Evolutionary conservation across 2,113 vertebrate species (phyloP).

Genomic region (Zootoca vivipara): DNA sequence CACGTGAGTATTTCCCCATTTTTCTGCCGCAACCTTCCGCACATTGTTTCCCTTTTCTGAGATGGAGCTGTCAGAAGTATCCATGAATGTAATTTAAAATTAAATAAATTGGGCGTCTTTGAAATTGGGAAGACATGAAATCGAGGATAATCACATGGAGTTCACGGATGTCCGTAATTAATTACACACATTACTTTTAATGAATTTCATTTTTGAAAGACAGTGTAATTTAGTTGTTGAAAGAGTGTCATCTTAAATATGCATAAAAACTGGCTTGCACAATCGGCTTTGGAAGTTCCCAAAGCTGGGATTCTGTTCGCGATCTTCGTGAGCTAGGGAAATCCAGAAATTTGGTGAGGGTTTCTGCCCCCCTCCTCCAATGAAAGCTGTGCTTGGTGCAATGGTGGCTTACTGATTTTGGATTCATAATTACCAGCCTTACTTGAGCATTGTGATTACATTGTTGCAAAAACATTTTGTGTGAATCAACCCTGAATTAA

Average conservation of each 20-base stretch:
- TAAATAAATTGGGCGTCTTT: constrained; percentile 5
- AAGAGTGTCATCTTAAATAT: background rate
- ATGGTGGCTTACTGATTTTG: background rate
- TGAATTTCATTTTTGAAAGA: constrained; percentile 38
- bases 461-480: constrained; percentile 36
- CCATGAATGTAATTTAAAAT: constrained; percentile 9
- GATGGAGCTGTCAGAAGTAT: accelerated
- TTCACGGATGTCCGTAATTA: constrained; percentile 6
- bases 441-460: constrained; percentile 11
- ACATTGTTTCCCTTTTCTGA: background rate
- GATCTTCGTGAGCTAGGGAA: background rate
- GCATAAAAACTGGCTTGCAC: background rate
- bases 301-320: background rate
- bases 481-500: constrained; percentile 6
- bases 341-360: background rate
- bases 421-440: constrained; percentile 4
- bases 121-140: background rate
- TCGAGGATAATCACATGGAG: constrained; percentile 17
- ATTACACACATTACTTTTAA: background rate
- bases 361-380: too few species aligned
- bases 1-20: constrained; percentile 83
- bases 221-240: constrained; percentile 27
- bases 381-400: background rate
- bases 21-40: background rate
- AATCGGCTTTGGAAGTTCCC: background rate